Conservation (phyloP, 2,888 invertebrate species). For the Acanthosepion esculentum region DNA sequence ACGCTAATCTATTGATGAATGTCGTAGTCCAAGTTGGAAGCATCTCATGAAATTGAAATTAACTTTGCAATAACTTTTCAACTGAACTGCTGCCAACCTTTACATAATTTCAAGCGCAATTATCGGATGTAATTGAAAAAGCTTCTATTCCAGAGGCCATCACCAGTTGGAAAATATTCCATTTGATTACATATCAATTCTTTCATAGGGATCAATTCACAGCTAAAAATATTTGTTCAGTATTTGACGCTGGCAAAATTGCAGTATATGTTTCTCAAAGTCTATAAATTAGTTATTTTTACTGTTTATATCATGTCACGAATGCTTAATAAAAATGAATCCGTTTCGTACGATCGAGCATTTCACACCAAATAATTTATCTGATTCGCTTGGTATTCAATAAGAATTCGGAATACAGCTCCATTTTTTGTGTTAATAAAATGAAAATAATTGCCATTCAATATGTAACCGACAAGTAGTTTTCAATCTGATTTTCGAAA, state of each 20-base stretch:
- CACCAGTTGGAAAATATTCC: not conserved
- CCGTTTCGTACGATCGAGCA: no score
- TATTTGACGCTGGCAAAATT: not conserved
- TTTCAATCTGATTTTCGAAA: no score
- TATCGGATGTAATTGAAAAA: not conserved
- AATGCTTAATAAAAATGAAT: no score
- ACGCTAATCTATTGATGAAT: not conserved
- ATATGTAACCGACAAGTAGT: no score
- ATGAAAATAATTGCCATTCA: no score
- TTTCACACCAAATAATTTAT: no score
- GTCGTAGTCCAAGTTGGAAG: not conserved
- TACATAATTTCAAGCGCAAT: not conserved
- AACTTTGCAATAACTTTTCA: slow-evolving; percentile 22
- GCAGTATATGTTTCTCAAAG: not conserved
- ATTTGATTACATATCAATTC: not conserved
- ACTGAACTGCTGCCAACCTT: not conserved
- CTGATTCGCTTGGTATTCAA: no score
- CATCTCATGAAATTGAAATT: not conserved
- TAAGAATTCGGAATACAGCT: no score
- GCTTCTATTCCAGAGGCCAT: not conserved
- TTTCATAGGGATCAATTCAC: not conserved
- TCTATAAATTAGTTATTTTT: not conserved
- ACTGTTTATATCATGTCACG: not conserved
- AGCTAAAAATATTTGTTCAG: not conserved
- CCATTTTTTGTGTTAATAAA: no score